phyloP scores from a whole-genome alignment of 2,113 vertebrate species.

The Strix aluco region DNA sequence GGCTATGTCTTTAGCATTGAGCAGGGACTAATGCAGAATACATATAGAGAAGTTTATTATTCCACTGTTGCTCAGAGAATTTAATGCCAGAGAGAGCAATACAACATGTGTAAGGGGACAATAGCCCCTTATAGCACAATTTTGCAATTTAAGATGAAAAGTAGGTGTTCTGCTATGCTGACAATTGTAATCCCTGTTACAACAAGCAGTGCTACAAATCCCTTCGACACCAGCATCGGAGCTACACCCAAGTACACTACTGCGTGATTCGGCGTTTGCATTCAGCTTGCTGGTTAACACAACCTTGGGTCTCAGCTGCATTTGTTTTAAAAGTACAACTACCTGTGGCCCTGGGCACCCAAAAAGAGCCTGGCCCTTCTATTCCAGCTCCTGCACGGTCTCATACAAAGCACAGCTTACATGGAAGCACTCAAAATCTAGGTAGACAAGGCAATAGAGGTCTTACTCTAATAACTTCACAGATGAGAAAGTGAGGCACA shows the following conservation, averaged over 20 bases:
- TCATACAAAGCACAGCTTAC: not conserved
- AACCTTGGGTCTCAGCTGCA: not conserved
- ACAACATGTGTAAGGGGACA: not conserved
- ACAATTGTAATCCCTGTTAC: not conserved
- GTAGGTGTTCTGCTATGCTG: not conserved
- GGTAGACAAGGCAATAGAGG: not conserved
- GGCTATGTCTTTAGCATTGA: not conserved
- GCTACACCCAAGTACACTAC: fast-evolving
- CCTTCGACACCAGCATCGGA: not conserved
- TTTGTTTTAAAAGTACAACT: not conserved
- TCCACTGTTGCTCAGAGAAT: not conserved
- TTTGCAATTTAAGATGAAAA: not conserved
- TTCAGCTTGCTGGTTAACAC: not conserved
- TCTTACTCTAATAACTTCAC: not conserved
- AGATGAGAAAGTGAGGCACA: not conserved
- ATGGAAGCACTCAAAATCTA: not conserved
- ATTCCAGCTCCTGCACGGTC: not conserved
- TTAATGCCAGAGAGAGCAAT: not conserved
- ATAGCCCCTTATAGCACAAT: not conserved
- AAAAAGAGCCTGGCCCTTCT: not conserved
- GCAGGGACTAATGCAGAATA: not conserved
- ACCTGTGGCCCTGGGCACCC: not conserved
- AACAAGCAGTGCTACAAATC: not conserved
- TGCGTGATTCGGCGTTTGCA: fast-evolving
- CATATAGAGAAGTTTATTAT: slow-evolving; percentile 12